Conservation (phyloP, 1,140 invertebrate genomes). For the Meloidogyne exigua region DNA sequence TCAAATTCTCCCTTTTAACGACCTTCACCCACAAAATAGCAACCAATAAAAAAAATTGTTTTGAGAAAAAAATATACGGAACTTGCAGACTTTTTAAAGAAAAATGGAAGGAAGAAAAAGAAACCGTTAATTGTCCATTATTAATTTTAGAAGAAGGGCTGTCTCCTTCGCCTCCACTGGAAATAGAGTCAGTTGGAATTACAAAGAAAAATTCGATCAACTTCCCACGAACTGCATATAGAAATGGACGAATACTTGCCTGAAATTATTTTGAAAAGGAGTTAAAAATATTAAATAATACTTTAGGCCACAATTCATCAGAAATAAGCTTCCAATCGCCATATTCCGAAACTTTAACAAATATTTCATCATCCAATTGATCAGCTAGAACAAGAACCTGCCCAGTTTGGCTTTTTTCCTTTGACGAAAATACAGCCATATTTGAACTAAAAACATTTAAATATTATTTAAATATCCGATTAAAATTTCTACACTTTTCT, state of each 20-base stretch:
- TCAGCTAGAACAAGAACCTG: not conserved
- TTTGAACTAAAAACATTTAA: not conserved
- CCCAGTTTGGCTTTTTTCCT: not conserved
- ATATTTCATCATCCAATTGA: not conserved
- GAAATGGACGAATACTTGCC: not conserved
- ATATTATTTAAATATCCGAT: not conserved
- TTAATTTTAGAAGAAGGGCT: not conserved
- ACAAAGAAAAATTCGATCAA: constrained; percentile 2
- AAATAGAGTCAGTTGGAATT: not conserved
- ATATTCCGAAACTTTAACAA: not conserved
- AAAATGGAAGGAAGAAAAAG: too few species aligned
- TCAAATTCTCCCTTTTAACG: too few species aligned
- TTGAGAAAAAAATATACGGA: too few species aligned
- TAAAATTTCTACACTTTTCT: not conserved
- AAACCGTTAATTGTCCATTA: too few species aligned
- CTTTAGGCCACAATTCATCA: not conserved
- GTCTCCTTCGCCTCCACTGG: not conserved
- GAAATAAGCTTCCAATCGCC: not conserved
- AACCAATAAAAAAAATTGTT: too few species aligned
- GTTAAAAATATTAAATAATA: not conserved
- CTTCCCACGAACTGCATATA: not conserved
- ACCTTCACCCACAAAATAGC: too few species aligned
- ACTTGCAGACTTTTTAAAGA: too few species aligned
- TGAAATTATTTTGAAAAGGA: not conserved
- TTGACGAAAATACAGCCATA: not conserved